Evolutionary conservation across 2,888 invertebrate species (phyloP), one percentile per base, ranked within the genome.

Genomic region (Eupsilia transversa): DNA sequence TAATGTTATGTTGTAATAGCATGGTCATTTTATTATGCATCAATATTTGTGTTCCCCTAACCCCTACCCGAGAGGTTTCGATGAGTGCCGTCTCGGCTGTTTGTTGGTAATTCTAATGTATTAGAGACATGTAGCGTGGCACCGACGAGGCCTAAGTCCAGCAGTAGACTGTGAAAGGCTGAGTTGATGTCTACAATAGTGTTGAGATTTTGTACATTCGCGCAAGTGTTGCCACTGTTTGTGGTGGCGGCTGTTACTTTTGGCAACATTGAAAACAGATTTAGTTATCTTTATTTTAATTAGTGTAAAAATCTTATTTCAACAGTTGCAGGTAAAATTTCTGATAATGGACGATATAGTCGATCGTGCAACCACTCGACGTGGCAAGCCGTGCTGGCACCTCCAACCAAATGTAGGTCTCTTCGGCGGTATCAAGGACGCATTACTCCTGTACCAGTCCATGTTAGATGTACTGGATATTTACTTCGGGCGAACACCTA

Each of bases 341-440:
- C 0, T 68, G 17, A 23, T 82, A 38, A 0, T 77, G 27, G 85
- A 82, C 30, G 82, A 84, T 54, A 61, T 84, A 17, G 6, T 43
- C n/a, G 77, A 82, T n/a, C 14, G 4, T 4, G 76, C 9, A 20
- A 72, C 35, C 6, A 70, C 20, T 20, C 70, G 82, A 3, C 85
- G 67, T 5, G 77, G 82, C 9, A 82, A 81, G n/a, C 68, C 67
- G 0, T 81, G 85, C 46, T 82, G 82, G 82, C 66, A 82, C 54
- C 67, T 52, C 0, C 56, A 67, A 38, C 60, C 54, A 10, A 30
- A 77, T 35, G 27, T 81, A 6, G 85, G 82, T 12, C 0, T 73
- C 0, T 38, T 14, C 4, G 82, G 82, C 4, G 82, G 82, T 4
- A 23, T 82, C 35, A 86, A 85, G 12, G 82, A 82, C 23, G 12